Evolutionary conservation across 2,888 invertebrate genomes (phyloP), one percentile per base, ranked within the genome.

Genomic region (Lamellibrachia satsuma): DNA sequence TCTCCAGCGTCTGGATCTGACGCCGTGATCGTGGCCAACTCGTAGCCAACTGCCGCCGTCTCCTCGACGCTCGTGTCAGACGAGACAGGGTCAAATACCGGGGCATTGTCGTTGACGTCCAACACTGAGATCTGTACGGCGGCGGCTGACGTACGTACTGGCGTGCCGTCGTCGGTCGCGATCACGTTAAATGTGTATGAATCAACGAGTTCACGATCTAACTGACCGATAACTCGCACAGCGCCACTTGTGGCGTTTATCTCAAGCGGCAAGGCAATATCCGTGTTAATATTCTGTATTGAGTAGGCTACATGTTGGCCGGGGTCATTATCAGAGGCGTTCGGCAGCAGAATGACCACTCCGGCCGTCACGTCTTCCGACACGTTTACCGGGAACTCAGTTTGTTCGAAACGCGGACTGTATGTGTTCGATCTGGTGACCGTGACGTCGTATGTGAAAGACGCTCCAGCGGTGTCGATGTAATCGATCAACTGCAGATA

Each of bases 81-180:
- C 27, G 90, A 90, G 9, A 92, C 52, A 22, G 55, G 52, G 15
- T 55, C 90, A 57, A 93, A 91, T 27, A 52, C 52, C 11, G 93
- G 93, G 39, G 92, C 91, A 60, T 93, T 93, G 91, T 93, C 93
- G 55, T 93, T 93, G 15, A 92, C 92, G 91, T 93, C 93, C 2
- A 52, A 27, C 39, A 93, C 90, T 8, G 57, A 60, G 15, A 93
- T 52, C 52, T 90, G n/a, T 22, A 93, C 90, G n/a, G 92, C 91
- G 7, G 92, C 90, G 22, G 91, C 92, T 39, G 92, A 92, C 4
- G 93, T 92, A 52, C 90, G 52, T 52, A 75, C 27, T 8, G 92
- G 92, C 3, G 91, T 91, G 15, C 93, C 92, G 51, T 90, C 90
- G 55, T 93, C 93, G 11, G 9, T 90, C n/a, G 92, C 93, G 8